phyloP scores from a whole-genome alignment of 1,140 invertebrate genomes.

The Condylostylus longicornis region DNA sequence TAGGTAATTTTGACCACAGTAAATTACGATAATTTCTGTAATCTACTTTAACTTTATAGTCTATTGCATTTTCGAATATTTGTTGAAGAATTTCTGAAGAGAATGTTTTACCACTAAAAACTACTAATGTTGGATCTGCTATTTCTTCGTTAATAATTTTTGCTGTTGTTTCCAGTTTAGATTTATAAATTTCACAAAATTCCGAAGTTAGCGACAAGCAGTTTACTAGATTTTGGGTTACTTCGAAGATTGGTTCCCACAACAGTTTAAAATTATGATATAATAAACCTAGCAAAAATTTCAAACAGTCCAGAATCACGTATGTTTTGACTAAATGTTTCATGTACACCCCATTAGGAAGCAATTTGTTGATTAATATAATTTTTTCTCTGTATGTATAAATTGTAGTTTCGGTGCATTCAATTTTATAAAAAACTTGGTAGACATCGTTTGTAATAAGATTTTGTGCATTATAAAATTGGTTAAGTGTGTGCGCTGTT shows the following conservation, averaged over 20 bases:
- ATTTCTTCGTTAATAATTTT: constrained; percentile 13
- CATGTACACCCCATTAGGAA: constrained; percentile 41
- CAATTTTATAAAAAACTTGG: constrained; percentile 49
- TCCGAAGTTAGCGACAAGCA: constrained; percentile 39
- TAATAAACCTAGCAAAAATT: constrained; percentile 65
- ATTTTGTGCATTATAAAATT: too few relatives aligned
- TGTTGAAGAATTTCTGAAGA: too few relatives aligned
- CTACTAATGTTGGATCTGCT: constrained; percentile 5
- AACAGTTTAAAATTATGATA: constrained; percentile 77
- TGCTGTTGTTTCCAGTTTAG: constrained; percentile 40
- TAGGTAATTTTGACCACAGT: constrained; percentile 61
- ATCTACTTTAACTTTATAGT: constrained; percentile 31
- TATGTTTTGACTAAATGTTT: constrained; percentile 38
- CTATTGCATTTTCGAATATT: too few relatives aligned
- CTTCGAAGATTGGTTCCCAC: constrained; percentile 65
- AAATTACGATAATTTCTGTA: constrained; percentile 58
- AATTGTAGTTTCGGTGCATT: constrained; percentile 48
- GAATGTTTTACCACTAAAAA: too few relatives aligned
- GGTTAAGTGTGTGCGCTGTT: too few relatives aligned
- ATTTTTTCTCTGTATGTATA: constrained; percentile 65
- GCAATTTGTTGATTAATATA: constrained; percentile 54
- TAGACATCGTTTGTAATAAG: too few relatives aligned
- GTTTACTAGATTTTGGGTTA: constrained; percentile 57
- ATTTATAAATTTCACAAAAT: constrained; percentile 66
- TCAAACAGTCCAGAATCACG: constrained; percentile 45